These are phyloP conservation scores for Eustalomyia histrio DNA, from an alignment of 2,888 invertebrate species.

Conservation along the genomic window DNA sequence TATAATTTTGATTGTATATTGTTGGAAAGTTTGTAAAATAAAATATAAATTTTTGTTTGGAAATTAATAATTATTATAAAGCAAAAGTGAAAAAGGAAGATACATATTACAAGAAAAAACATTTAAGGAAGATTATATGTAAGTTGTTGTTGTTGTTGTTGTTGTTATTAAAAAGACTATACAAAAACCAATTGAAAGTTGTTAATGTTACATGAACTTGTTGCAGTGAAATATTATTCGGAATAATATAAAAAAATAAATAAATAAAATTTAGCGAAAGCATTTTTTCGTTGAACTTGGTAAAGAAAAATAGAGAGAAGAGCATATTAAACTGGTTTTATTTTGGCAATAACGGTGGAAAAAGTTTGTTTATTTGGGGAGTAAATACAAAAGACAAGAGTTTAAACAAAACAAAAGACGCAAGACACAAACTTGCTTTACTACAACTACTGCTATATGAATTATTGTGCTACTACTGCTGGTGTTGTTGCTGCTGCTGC, in stretches of 20 bases:
- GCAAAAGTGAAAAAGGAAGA: conserved; percentile 46
- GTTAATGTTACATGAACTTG: conserved; percentile 78
- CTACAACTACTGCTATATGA: conserved; percentile 56
- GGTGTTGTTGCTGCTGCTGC: conserved; percentile 29
- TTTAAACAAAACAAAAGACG: conserved; percentile 75
- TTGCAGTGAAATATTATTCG: conserved; percentile 51
- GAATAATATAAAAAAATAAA: conserved; percentile 49
- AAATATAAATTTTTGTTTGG: too few species aligned
- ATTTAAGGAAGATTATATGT: conserved; percentile 58
- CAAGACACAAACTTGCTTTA: conserved; percentile 67
- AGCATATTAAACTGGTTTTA: conserved; percentile 56
- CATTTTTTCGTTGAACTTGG: conserved; percentile 42
- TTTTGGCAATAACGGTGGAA: conserved; percentile 59
- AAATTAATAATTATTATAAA: conserved; percentile 7
- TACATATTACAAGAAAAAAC: conserved; percentile 13
- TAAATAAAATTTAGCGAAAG: conserved; percentile 63
- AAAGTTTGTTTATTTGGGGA: conserved; percentile 48
- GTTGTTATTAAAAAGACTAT: conserved; percentile 23
- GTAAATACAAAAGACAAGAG: conserved; percentile 50
- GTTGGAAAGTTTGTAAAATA: too few species aligned
- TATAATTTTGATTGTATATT: too few species aligned
- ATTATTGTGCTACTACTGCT: conserved; percentile 29
- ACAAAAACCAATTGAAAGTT: conserved; percentile 67
- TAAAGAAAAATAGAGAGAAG: conserved; percentile 33
- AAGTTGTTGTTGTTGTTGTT: conserved; percentile 30